Conservation (phyloP, 2,888 invertebrate species). For the Heliconius hortense region DNA sequence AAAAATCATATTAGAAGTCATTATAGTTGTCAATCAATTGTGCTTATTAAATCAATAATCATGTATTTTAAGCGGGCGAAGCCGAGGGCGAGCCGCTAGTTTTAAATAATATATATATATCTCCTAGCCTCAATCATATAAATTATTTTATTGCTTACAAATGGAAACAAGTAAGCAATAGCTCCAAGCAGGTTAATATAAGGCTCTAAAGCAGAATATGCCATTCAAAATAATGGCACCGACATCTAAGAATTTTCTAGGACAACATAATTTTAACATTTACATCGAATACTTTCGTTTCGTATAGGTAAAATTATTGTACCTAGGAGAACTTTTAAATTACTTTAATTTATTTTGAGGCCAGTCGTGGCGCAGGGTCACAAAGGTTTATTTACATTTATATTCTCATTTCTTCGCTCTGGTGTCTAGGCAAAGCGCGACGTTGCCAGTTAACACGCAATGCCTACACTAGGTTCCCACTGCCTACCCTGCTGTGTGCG, state of each 20-base stretch:
- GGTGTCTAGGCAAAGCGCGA: too few species aligned
- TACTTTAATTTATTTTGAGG: neutral
- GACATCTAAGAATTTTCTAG: neutral
- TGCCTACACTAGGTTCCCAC: too few species aligned
- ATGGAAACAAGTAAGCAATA: neutral
- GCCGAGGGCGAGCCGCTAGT: too few species aligned
- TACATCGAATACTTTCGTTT: neutral
- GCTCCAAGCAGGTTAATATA: neutral
- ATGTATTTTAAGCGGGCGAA: too few species aligned
- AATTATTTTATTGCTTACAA: neutral
- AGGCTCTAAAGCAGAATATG: neutral
- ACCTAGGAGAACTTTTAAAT: neutral
- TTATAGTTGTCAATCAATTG: too few species aligned
- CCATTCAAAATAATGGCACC: neutral
- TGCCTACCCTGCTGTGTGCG: too few species aligned
- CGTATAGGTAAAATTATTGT: neutral
- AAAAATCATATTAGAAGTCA: too few species aligned
- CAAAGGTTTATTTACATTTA: too few species aligned
- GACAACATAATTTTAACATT: neutral
- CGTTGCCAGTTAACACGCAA: too few species aligned
- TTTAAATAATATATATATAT: neutral
- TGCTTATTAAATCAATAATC: too few species aligned
- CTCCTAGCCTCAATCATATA: neutral
- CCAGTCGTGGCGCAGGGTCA: too few species aligned
- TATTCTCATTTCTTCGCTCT: too few species aligned